A percentile compares a stretch with the other conserved stretches of the same genome.
phyloP scores from a whole-genome alignment of 2,888 invertebrate genomes.

The Nephrotoma flavescens region DNA sequence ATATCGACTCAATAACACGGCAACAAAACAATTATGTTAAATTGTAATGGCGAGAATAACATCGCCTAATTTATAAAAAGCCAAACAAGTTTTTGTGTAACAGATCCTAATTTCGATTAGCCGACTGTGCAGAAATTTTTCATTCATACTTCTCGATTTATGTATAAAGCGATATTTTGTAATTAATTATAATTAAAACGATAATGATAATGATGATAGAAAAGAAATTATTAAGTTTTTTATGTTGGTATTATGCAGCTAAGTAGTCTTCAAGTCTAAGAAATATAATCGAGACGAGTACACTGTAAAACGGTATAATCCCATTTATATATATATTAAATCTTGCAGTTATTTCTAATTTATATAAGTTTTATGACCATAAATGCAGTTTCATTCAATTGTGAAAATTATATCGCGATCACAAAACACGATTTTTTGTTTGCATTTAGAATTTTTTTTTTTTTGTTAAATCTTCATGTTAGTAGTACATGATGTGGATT shows the following conservation, averaged over 20 bases:
- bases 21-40: not conserved
- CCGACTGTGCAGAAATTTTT: not conserved
- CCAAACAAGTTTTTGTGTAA: not conserved
- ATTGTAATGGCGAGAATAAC: not conserved
- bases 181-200: not conserved
- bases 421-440: not conserved
- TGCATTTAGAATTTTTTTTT: not conserved
- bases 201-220: not conserved
- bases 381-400: constrained; percentile 2
- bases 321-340: not conserved
- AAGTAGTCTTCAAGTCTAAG: not conserved
- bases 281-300: not conserved
- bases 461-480: not conserved
- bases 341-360: not conserved
- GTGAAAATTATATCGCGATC: not conserved
- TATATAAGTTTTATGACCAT: not conserved
- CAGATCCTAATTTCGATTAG: not conserved
- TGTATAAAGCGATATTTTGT: not conserved
- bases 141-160: not conserved
- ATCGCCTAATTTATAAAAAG: not conserved
- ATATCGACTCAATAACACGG: not conserved
- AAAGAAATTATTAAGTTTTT: not conserved
- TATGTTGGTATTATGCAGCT: not conserved
- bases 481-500: not conserved
- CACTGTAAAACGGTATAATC: not conserved